Percentiles rank a stretch among this genome's conserved stretches.
phyloP scores from a whole-genome alignment of 1,140 invertebrate genomes.

The Apis laboriosa region DNA sequence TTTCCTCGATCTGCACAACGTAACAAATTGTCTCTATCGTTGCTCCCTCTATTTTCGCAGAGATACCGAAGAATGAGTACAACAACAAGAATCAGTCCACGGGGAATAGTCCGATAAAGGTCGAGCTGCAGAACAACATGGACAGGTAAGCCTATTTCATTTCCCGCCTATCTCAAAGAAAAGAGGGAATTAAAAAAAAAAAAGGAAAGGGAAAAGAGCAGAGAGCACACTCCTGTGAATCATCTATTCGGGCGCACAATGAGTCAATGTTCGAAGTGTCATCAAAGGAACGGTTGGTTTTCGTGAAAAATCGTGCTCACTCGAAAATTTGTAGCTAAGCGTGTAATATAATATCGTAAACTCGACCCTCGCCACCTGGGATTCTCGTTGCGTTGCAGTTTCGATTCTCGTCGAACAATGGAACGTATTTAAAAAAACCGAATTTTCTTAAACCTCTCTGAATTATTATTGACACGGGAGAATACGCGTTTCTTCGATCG shows the following conservation, averaged over 20 bases:
- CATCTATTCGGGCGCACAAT: conserved; percentile 73
- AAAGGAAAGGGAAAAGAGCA: background rate
- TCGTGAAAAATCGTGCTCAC: conserved; percentile 66
- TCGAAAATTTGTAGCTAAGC: conserved; percentile 32
- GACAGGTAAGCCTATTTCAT: conserved; percentile 82
- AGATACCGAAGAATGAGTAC: conserved; percentile 93
- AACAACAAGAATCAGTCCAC: conserved; percentile 93
- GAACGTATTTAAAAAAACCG: no score
- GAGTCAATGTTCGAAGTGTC: conserved; percentile 72
- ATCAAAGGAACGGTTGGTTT: conserved; percentile 61
- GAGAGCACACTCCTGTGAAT: conserved; percentile 64
- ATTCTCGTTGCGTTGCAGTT: no score
- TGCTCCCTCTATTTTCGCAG: conserved; percentile 80
- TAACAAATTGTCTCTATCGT: conserved; percentile 54
- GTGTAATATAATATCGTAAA: conserved; percentile 28
- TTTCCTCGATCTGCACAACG: conserved; percentile 52
- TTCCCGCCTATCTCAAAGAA: background rate
- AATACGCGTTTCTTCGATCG: no score
- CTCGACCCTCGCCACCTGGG: no score
- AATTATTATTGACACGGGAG: no score
- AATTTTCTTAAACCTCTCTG: no score
- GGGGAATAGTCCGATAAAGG: conserved; percentile 89
- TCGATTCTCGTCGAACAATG: no score
- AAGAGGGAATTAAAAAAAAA: background rate
- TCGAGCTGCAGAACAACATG: conserved; percentile 86